Evolutionary conservation across 2,888 invertebrate genomes (phyloP), one percentile per base, ranked within the genome.

Genomic region (Carpatolechia fugitivella): DNA sequence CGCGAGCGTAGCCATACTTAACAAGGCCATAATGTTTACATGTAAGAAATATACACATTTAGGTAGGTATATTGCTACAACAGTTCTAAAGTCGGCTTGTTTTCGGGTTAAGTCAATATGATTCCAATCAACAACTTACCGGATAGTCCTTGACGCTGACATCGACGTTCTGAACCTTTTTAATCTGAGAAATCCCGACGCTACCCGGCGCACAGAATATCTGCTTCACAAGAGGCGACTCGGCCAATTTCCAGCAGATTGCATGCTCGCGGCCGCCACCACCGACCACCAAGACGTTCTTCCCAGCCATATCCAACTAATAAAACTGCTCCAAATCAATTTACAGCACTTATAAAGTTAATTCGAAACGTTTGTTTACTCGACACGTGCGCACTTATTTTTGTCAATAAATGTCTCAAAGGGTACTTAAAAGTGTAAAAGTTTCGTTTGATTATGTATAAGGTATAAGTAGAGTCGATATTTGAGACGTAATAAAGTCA

Each of bases 261-360:
- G 98, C 98, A 89, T 99, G 98, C 85, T 99, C 99, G 64, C 99
- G 93, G 2, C 98, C 99, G 36, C 99, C 99, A 77, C 94, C 92
- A 13, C 99, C 99, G 69, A 99, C 93, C 52, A 99, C 93, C 63
- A 97, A 85, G 60, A 97, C 92, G 70, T 92, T 88, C 52, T 69
- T 73, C 91, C 90, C 78, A 66, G 78, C 70, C 86, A 87, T 88
- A 65, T 55, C 68, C 30, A 18, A 52, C 24, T 29, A 29, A 44
- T 44, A 18, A 10, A 11, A 4, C 10, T 11, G 24, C 11, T 56
- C 62, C 50, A 60, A 60, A 62, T 64, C 40, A 47, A 61, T 70
- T 68, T 68, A 72, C 66, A 69, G 62, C 54, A 56, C 52, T 56
- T 38, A 52, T 60, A 68, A 38, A 48, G 16, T 31, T 20, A 33